Evolutionary conservation across 2,888 invertebrate genomes (phyloP), one percentile per base, ranked within the genome.

Genomic region (Drosophila kambysellisi): DNA sequence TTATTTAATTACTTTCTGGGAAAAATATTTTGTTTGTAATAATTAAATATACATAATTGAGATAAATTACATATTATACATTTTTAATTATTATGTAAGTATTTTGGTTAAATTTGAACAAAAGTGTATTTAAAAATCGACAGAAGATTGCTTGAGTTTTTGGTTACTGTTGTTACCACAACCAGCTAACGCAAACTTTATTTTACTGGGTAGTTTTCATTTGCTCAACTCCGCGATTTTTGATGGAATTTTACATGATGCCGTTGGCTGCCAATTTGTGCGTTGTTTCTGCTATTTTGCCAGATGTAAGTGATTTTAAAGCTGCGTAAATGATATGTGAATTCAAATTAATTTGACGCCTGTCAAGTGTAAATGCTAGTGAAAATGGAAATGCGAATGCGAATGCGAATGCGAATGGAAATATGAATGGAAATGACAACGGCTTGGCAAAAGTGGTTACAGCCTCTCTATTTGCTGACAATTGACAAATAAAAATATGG

Each of bases 161-260:
- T 17, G n/a, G 33, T 30, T 59, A 29, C 35, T 70, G 56, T 69
- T 79, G 73, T 65, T 74, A 52, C 48, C 46, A 41, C 53, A 82
- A 63, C 66, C 80, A 41, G 57, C 70, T 48, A 83, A 63, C 64
- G 79, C 78, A 88, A 88, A 88, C 84, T 90, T 88, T 90, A 90
- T 90, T 88, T 88, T 75, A 74, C 43, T 60, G 39, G 46, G 41
- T 65, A 80, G 84, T 78, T 86, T 89, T 70, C 81, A 82, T 83
- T 88, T 86, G 69, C 62, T 76, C 72, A 81, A 74, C 72, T 58
- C 83, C 69, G 74, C 89, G 87, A 79, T 79, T 90, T 89, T 88
- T 86, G 88, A 88, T 88, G 90, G 88, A 88, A 88, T 88, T 88
- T 88, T 89, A 86, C 81, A 88, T 88, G 79, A 63, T 74, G 69